These are phyloP conservation scores for Plecotus auritus DNA, from an alignment of 2,113 vertebrate species.

Conservation along the genomic window DNA sequence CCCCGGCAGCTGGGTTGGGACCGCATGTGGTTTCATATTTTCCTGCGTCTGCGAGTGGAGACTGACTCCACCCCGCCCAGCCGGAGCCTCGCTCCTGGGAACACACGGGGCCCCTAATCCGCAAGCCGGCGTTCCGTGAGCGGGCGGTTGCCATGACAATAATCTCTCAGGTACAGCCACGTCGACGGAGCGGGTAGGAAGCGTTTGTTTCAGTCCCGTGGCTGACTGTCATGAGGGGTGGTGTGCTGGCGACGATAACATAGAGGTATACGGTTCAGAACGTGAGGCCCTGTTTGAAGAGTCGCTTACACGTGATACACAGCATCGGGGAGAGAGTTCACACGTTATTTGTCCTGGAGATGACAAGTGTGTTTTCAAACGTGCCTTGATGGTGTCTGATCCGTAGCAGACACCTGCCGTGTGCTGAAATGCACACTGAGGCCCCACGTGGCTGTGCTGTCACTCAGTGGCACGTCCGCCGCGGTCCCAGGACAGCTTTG, in stretches of 20 bases:
- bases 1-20: background rate
- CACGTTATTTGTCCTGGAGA: background rate
- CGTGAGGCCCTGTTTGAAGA: background rate
- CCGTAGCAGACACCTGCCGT: too few relatives aligned
- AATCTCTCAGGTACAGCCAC: background rate
- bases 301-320: background rate
- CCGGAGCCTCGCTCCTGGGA: fast-evolving
- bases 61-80: too few relatives aligned
- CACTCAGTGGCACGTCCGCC: background rate
- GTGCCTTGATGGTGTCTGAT: background rate
- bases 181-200: background rate
- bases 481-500: too few relatives aligned
- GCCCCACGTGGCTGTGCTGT: fast-evolving
- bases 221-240: background rate
- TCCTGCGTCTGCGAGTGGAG: background rate
- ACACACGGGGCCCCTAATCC: background rate
- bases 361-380: background rate
- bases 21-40: fast-evolving
- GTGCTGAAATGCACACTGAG: too few relatives aligned
- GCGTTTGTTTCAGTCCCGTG: background rate
- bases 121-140: background rate
- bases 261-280: background rate
- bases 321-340: background rate
- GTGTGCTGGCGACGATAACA: background rate
- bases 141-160: background rate